These are phyloP conservation scores for Leptura quadrifasciata DNA, from an alignment of 2,888 invertebrate species.

Conservation along the genomic window DNA sequence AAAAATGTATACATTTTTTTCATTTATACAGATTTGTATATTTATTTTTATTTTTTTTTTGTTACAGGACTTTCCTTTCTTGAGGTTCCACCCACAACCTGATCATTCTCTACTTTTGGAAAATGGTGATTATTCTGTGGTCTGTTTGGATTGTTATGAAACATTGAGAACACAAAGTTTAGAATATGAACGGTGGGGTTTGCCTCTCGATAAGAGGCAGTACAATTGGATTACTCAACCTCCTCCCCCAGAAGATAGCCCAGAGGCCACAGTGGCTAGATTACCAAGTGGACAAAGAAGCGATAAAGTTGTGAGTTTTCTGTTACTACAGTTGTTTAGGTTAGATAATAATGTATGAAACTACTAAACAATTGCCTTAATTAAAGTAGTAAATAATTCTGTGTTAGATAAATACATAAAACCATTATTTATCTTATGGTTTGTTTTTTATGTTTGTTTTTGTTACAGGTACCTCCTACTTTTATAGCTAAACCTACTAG, in stretches of 20 bases:
- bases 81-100: constrained; percentile 88
- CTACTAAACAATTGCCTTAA: too few species aligned
- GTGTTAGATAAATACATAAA: too few species aligned
- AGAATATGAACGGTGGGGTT: constrained; percentile 92
- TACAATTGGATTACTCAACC: constrained; percentile 97
- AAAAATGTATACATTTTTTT: too few species aligned
- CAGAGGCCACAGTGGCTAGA: constrained; percentile 88
- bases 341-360: too few species aligned
- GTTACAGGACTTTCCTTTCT: constrained; percentile 89
- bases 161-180: constrained; percentile 92
- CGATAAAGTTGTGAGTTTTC: constrained; percentile 81
- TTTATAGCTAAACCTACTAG: constrained; percentile 77
- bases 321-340: not conserved
- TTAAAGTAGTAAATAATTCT: too few species aligned
- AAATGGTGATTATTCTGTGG: constrained; percentile 93
- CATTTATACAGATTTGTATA: not conserved
- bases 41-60: constrained; percentile 4
- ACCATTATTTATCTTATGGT: too few species aligned
- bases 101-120: constrained; percentile 90
- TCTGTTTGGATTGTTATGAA: constrained; percentile 95
- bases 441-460: constrained; percentile 46
- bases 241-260: constrained; percentile 93
- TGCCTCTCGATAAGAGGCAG: constrained; percentile 92
- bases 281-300: constrained; percentile 90
- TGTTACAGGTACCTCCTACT: constrained; percentile 75